Base-by-base conservation (phyloP, 2,888 invertebrate species). In the Copidosoma aretas region DNA sequence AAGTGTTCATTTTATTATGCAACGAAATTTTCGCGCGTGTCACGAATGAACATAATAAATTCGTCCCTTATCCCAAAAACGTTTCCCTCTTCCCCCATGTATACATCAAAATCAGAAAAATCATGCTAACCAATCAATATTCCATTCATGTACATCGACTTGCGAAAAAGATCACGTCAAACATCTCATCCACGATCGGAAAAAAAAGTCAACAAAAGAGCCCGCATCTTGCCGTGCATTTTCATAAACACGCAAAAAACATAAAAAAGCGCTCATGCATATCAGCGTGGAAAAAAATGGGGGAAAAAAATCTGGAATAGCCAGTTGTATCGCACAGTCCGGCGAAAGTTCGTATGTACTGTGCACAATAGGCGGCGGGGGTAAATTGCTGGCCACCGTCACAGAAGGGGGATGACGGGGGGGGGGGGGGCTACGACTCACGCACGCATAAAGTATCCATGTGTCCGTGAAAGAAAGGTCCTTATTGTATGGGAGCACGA, bases 41-140 rank as follows among this genome's bases (percentile, higher is more conserved):
- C 59, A 53, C 8, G 46, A 64, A 43, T 52, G 52, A 49, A 25
- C 17, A 60, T 60, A 56, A 32, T 3, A 21, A 17, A 22, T 25
- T n/a, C n/a, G 24, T 12, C 24, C 41, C 53, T 53, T 62, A 41
- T 54, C 41, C 12, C 21, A 32, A 32, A 32, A 32, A n/a, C n/a
- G 2, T 8, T 52, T 19, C 22, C 19, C 22, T 19, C 4, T 60
- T 58, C 46, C 39, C 53, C 49, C 25, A 43, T 32, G 22, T 15
- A 8, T 10, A 41, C 24, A 41, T 52, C 1, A 60, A 70, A 64
- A 64, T 67, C 32, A 17, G 22, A 32, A 65, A 61, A 68, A 63
- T 63, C 68, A 60, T 53, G 68, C 60, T 56, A 54, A 53, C 61
- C 57, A 66, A 71, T 68, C 68, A 71, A 71, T 68, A 68, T 58